Conservation (phyloP, 2,113 vertebrate species). For the Equus quagga region DNA sequence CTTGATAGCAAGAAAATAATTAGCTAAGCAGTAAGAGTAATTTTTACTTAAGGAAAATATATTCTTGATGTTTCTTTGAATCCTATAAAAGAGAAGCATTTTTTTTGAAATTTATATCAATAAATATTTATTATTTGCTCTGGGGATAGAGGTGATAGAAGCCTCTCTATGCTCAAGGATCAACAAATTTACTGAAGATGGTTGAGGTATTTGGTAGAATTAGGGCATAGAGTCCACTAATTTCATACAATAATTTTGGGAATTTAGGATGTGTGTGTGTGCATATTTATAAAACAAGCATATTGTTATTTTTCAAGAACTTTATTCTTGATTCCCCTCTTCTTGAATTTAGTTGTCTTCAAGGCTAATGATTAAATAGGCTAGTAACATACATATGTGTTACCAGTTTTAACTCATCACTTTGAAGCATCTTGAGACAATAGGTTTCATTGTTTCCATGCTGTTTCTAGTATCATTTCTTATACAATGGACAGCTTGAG, state of each 20-base stretch:
- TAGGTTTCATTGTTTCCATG: not conserved
- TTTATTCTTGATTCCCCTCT: not conserved
- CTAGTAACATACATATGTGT: not conserved
- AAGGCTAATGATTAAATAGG: not conserved
- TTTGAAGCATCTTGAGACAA: not conserved
- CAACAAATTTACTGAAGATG: not conserved
- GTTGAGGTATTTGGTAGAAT: not conserved
- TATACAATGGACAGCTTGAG: not conserved
- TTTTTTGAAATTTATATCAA: conserved; percentile 42
- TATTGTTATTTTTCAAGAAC: not conserved
- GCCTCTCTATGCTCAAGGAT: not conserved
- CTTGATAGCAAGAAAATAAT: not conserved
- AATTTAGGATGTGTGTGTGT: not conserved
- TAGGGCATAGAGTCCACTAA: not conserved
- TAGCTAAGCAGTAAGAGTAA: not conserved
- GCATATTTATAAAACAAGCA: not conserved
- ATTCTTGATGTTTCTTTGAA: not conserved
- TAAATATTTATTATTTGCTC: conserved; percentile 45
- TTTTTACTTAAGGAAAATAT: conserved; percentile 42
- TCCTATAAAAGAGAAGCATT: not conserved
- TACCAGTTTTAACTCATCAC: not conserved
- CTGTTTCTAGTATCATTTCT: not conserved
- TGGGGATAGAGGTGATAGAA: conserved; percentile 14
- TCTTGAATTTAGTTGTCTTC: not conserved
- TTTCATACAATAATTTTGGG: not conserved